Evolutionary conservation across 2,888 invertebrate genomes (phyloP).

Genomic region (Kuschelorhynchus macadamiae): DNA sequence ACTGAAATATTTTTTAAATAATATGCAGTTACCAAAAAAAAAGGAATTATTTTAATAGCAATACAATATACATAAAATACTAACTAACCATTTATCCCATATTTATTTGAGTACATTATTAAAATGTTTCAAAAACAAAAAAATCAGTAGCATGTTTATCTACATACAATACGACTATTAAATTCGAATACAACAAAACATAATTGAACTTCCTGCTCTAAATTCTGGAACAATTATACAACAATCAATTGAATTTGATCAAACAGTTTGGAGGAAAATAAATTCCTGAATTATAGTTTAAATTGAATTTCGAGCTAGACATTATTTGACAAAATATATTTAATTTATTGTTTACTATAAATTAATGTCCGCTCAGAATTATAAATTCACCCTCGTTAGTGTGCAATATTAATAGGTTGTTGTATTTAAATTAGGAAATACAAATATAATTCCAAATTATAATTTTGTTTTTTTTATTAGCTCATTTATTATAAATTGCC

Average conservation of each 20-base stretch:
- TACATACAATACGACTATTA: too few relatives aligned
- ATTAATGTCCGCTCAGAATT: slow-evolving; percentile 26
- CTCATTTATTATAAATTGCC: slow-evolving; percentile 11
- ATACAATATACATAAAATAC: too few relatives aligned
- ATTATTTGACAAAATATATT: slow-evolving; percentile 40
- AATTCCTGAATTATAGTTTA: slow-evolving; percentile 31
- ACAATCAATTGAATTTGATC: slow-evolving; percentile 18
- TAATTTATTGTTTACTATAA: slow-evolving; percentile 23
- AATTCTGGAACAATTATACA: slow-evolving; percentile 14
- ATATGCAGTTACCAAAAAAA: too few relatives aligned
- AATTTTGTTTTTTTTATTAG: background rate
- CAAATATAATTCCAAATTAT: slow-evolving; percentile 11
- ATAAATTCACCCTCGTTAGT: slow-evolving; percentile 28
- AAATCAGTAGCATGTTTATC: too few relatives aligned
- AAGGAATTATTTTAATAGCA: too few relatives aligned
- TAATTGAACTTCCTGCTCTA: too few relatives aligned
- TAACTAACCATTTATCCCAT: too few relatives aligned
- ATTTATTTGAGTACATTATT: too few relatives aligned
- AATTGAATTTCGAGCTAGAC: slow-evolving; percentile 33
- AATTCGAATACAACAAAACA: too few relatives aligned
- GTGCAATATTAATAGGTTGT: slow-evolving; percentile 29
- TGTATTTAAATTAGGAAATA: slow-evolving; percentile 29
- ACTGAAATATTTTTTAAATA: too few relatives aligned
- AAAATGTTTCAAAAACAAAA: too few relatives aligned
- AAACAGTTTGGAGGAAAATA: slow-evolving; percentile 27